Percentiles rank a stretch among this genome's conserved stretches.
phyloP scores from a whole-genome alignment of 2,113 vertebrate genomes.

The Atractosteus spatula region DNA sequence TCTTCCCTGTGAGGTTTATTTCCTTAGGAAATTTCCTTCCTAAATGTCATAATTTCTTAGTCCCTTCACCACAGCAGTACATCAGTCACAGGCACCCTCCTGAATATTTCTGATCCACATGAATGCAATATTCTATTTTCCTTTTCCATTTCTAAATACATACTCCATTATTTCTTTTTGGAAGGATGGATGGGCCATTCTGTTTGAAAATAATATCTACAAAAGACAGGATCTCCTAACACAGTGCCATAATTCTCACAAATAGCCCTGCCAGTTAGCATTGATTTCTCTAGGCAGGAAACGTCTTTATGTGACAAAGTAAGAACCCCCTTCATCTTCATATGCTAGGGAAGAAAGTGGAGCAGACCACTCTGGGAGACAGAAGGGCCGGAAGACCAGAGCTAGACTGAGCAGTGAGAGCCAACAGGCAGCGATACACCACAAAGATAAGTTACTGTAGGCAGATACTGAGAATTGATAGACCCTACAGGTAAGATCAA shows the following conservation, averaged over 20 bases:
- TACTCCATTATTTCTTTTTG: neutral
- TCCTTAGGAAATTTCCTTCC: no score
- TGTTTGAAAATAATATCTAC: neutral
- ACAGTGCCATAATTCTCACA: slow-evolving; percentile 63
- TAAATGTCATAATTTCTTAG: no score
- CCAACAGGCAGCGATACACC: slow-evolving; percentile 19
- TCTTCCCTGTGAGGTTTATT: no score
- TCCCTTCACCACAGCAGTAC: no score
- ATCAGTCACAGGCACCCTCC: no score
- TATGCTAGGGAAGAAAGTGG: neutral
- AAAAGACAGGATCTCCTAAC: slow-evolving; percentile 48
- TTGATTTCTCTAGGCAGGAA: slow-evolving; percentile 62
- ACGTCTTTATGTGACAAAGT: slow-evolving; percentile 59
- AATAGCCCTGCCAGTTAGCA: slow-evolving; percentile 59
- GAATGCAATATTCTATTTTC: no score
- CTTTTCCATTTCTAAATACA: neutral
- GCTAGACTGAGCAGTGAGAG: neutral
- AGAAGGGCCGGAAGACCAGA: slow-evolving; percentile 26
- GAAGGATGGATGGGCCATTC: neutral
- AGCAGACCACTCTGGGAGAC: slow-evolving; percentile 18
- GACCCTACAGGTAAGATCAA: slow-evolving; percentile 54
- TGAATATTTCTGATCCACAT: no score
- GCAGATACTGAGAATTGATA: slow-evolving; percentile 65
- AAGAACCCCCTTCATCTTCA: slow-evolving; percentile 1
- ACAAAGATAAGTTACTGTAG: slow-evolving; percentile 60